Percentiles rank a stretch among this genome's conserved stretches.
These are phyloP conservation scores for Mesitornis unicolor DNA, from an alignment of 2,113 vertebrate species.

Conservation along the genomic window DNA sequence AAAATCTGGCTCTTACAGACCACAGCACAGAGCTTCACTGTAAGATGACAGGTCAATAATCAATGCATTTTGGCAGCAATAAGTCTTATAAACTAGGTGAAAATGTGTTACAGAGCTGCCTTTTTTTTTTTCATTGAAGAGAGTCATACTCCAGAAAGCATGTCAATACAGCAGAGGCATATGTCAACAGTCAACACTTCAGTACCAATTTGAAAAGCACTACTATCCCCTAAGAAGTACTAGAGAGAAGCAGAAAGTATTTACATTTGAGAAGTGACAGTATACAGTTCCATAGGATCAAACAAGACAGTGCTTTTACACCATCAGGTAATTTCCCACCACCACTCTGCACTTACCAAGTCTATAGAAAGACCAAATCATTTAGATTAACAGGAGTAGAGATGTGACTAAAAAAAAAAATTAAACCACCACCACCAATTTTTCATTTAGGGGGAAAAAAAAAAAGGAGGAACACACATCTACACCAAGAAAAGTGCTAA, in stretches of 20 bases:
- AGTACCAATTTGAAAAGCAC: background rate
- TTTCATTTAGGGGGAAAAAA: slow-evolving; percentile 1
- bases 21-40: background rate
- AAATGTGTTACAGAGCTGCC: background rate
- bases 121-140: background rate
- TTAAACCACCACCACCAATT: slow-evolving; percentile 43
- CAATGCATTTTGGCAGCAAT: background rate
- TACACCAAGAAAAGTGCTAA: slow-evolving; percentile 42
- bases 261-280: background rate
- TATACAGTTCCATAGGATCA: background rate
- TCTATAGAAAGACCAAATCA: background rate
- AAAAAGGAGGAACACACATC: slow-evolving; percentile 46
- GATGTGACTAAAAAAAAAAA: slow-evolving; percentile 9
- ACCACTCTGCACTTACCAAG: background rate
- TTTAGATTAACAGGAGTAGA: slow-evolving; percentile 20
- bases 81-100: background rate
- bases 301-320: background rate
- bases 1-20: background rate
- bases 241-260: background rate
- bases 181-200: background rate
- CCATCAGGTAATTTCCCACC: background rate
- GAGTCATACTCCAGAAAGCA: background rate
- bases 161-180: background rate
- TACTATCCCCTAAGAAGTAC: background rate
- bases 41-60: background rate